These are phyloP conservation scores for Ptyas mucosa DNA, from an alignment of 2,113 vertebrate genomes.

Conservation along the genomic window DNA sequence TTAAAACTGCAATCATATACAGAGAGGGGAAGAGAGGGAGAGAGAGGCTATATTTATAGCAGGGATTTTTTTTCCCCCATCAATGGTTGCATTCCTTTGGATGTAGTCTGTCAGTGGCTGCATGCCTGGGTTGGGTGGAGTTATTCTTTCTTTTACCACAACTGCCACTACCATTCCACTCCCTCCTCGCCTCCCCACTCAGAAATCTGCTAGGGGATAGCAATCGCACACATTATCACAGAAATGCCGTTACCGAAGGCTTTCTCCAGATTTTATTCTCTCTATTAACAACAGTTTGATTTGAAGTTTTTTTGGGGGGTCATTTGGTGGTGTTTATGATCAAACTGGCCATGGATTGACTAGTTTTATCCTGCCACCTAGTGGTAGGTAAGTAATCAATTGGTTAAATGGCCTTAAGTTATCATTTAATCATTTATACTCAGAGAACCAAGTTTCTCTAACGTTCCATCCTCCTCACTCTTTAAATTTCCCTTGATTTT, in stretches of 20 bases:
- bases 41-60: neutral
- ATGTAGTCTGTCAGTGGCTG: neutral
- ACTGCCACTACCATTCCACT: neutral
- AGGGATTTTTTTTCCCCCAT: neutral
- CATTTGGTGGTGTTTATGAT: neutral
- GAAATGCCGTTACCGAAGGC: neutral
- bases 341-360: neutral
- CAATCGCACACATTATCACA: neutral
- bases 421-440: neutral
- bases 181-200: neutral
- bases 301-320: neutral
- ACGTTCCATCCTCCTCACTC: too few relatives aligned
- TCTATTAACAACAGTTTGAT: neutral
- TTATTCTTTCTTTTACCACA: neutral
- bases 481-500: neutral
- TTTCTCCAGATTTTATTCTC: neutral
- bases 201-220: neutral
- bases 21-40: neutral
- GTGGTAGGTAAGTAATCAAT: conserved; percentile 31
- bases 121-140: neutral
- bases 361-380: conserved; percentile 30
- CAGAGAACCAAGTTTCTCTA: neutral
- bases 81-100: neutral
- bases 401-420: neutral
- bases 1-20: neutral